Base-by-base conservation (phyloP, 2,797 vertebrate genomes). In the Silurus lanzhouensis region DNA sequence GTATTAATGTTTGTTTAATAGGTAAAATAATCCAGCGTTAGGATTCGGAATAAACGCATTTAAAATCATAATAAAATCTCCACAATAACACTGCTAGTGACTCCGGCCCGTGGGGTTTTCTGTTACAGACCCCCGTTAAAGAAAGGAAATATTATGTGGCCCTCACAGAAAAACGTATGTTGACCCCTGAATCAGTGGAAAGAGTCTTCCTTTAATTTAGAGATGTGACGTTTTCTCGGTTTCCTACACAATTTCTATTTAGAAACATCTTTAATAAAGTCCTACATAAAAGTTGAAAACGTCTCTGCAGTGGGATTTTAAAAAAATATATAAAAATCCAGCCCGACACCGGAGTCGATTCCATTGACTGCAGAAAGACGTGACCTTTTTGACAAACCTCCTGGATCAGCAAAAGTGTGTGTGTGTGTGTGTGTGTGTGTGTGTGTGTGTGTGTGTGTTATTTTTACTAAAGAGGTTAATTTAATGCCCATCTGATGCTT, bases 381-480 rank as follows among this genome's bases (percentile, higher is more conserved):
- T 92, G 89, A 94, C 91, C 91, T 92, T 92, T 92, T 57, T 88
- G 83, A 61, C 86, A 85, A 87, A 91, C 87, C 88, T 66, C 13
- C 44, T 80, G 75, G 81, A 90, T 93, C 91, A 92, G 90, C 91
- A 90, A 90, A 87, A 90, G 71, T 74, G 71, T 74, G 70, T 74
- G 46, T 74, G 67, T 44, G 67, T 38, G 67, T 38, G 67, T 70
- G 70, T n/a, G 22, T 25, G 44, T n/a, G 44, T 68, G 66, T 68
- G 66, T 67, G 64, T 14, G 25, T 67, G 38, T 70, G 68, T 71
- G 68, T 71, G 68, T 46, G 22, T 27, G 48, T 76, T 82, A 83
- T 83, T 83, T 83, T 72, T 72, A 64, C 52, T 48, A 80, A 72
- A 38, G 57, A 85, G 71, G 79, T 66, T 48, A 80, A 68, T 67